Conservation (phyloP, 2,888 invertebrate species). For the Lysandra bellargus region DNA sequence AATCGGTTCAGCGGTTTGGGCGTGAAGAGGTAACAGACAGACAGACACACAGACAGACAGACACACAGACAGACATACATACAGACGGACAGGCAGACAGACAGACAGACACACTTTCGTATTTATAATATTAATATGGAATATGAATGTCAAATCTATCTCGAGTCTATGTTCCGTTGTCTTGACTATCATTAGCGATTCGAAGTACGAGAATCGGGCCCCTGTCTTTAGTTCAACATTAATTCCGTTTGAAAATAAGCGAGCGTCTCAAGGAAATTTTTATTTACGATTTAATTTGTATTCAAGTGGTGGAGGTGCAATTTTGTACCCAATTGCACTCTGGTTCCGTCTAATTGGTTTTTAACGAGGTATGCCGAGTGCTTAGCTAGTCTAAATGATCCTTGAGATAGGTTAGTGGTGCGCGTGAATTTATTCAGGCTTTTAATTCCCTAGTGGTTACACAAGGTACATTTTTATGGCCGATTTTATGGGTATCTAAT, state of each 20-base stretch:
- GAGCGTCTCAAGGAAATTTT: slow-evolving; percentile 21
- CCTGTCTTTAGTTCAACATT: background rate
- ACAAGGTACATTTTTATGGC: no score
- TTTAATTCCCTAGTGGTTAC: slow-evolving; percentile 16
- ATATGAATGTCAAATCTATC: no score
- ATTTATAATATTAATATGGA: no score
- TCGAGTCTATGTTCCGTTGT: no score
- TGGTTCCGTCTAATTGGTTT: slow-evolving; percentile 41
- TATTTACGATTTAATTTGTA: slow-evolving; percentile 33
- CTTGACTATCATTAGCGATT: background rate
- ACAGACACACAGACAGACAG: no score
- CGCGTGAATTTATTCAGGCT: background rate
- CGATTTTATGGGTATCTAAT: no score
- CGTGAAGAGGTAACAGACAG: no score
- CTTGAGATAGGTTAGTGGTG: slow-evolving; percentile 25
- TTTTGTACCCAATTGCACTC: slow-evolving; percentile 38
- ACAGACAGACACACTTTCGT: no score
- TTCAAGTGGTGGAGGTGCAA: slow-evolving; percentile 39
- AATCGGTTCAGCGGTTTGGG: no score
- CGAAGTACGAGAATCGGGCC: background rate
- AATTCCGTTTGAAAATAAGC: slow-evolving; percentile 13
- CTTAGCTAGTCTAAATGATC: slow-evolving; percentile 35
- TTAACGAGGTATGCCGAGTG: slow-evolving; percentile 38
- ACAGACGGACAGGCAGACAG: no score
- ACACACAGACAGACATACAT: no score